Conservation (phyloP, 2,888 invertebrate species). For the Cloeon dipterum region DNA sequence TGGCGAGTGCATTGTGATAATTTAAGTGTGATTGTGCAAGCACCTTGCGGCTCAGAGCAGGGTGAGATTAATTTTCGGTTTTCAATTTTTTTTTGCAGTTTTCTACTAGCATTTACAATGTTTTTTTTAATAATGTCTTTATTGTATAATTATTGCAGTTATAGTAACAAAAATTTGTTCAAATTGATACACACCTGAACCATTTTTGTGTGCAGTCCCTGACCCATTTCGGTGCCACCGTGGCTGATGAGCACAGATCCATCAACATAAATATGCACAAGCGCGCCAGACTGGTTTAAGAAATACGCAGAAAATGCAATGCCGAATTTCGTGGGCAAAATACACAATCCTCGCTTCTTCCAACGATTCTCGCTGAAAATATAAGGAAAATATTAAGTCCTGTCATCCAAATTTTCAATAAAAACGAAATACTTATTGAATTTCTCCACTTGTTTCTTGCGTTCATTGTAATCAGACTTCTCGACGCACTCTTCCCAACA, state of each 20-base stretch:
- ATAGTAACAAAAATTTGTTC: too few species aligned
- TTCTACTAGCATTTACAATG: too few species aligned
- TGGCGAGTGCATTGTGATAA: too few species aligned
- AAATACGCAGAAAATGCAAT: slow-evolving; percentile 14
- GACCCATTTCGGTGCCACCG: slow-evolving; percentile 30
- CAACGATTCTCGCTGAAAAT: slow-evolving; percentile 15
- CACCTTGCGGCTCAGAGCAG: too few species aligned
- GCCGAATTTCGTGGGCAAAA: slow-evolving; percentile 18
- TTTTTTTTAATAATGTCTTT: too few species aligned
- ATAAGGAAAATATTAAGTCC: too few species aligned
- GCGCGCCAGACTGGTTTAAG: slow-evolving; percentile 21
- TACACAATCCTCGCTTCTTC: slow-evolving; percentile 20
- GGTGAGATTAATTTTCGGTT: too few species aligned
- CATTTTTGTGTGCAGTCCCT: slow-evolving; percentile 29
- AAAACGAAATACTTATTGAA: slow-evolving; percentile 72
- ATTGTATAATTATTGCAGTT: too few species aligned
- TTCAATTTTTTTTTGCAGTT: too few species aligned
- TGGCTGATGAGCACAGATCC: slow-evolving; percentile 22
- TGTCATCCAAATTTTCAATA: neutral
- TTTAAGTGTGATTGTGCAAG: too few species aligned
- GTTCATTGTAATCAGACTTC: slow-evolving; percentile 35
- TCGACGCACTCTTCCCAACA: slow-evolving; percentile 62
- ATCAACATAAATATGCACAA: slow-evolving; percentile 21
- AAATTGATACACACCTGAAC: slow-evolving; percentile 15
- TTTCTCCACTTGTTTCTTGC: slow-evolving; percentile 29